Base-by-base conservation (phyloP, 1,140 invertebrate species). In the Asobara japonica region DNA sequence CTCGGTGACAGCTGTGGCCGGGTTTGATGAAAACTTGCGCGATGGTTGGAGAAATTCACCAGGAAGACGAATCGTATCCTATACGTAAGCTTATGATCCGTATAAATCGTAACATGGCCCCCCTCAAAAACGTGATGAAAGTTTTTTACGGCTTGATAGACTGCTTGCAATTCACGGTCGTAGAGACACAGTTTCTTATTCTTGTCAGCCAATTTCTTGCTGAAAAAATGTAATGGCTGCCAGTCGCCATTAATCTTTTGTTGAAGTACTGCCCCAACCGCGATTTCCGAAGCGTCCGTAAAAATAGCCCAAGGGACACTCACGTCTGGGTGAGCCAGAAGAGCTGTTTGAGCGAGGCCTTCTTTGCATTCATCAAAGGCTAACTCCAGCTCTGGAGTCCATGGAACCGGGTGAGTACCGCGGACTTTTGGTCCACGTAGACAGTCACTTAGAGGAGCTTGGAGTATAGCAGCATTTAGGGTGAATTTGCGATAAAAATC, bases 211-310 rank as follows among this genome's bases (percentile, higher is more conserved):
- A 81, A 62, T 48, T 73, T 79, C 31, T 72, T 74, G 6, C 79
- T 75, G 65, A 79, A 83, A 70, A 83, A 82, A 18, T 22, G 76
- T 30, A 83, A 11, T 4, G 80, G 79, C 62, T 79, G 22, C 72
- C 73, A 76, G 0, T 22, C 25, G 13, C 48, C 72, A 16, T 77
- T 56, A 11, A 22, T 16, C n/a, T 22, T 27, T 66, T 82, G 74
- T 5, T 74, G 51, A 0, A 80, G 41, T 4, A 31, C 74, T 20
- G 78, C 75, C 0, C 79, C 78, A 0, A 77, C 60, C 0, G 74
- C 69, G 11, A 4, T 22, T 16, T 77, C 74, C 1, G 73, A 77
- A 0, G 77, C 77, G 48, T 76, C 72, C 0, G 45, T 48, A 0
- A 45, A 62, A 3, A 76, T 22, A 3, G 56, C 31, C 2, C 74